Base-by-base conservation (phyloP, 2,888 invertebrate genomes). In the Platycheirus rosarum region DNA sequence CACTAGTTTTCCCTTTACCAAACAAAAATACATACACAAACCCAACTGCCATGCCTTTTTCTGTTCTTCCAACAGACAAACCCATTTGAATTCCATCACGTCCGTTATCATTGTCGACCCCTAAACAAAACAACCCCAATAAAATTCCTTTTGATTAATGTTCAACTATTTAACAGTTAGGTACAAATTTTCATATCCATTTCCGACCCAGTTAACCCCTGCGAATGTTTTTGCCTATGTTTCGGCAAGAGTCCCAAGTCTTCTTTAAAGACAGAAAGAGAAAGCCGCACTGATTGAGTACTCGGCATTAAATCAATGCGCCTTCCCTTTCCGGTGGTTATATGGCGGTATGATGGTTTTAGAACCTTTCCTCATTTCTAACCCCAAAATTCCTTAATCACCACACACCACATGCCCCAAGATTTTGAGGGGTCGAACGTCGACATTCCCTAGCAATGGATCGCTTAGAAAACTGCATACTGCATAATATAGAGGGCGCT, bases 281-380 rank as follows among this genome's bases (percentile, higher is more conserved):
- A 74, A 14, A 37, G 42, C n/a, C 60, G 6, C 86, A 88, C 86
- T 88, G 88, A 88, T 88, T 86, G 87, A 88, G 87, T 87, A 85
- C 66, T 63, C 69, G 79, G 87, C 87, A 88, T 88, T 88, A 88
- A 88, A 88, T 88, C 88, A 88, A 88, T 88, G 88, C 44, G 42
- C 69, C 71, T 63, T 55, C 63, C 37, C 68, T 42, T 73, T 71
- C 71, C 53, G 53, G 35, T 35, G 53, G 53, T 53, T 18, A 16
- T 44, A 8, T 14, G 18, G 2, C 35, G 18, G 53, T 35, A 7
- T 8, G 29, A 8, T 32, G 35, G 53, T 20, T 69, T 71, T 32
- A 71, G 70, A 82, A 76, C 48, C 42, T 65, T 76, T 62, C 49
- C 42, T 62, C 44, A 44, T 37, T 49, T 13, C 60, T 44, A 57